Conservation (phyloP, 2,113 vertebrate genomes). For the Salminus brasiliensis region DNA sequence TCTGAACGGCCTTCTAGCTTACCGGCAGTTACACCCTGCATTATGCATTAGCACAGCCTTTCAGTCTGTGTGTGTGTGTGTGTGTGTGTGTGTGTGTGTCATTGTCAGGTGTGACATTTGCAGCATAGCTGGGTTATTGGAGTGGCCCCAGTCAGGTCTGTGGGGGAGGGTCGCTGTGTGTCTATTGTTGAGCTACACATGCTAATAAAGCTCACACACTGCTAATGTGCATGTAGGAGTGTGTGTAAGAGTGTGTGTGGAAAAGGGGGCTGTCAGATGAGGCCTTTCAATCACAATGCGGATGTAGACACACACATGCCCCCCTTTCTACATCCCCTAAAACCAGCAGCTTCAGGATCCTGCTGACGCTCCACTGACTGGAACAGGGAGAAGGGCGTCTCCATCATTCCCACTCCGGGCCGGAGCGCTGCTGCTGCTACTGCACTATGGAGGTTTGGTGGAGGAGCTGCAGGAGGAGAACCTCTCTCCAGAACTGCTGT, state of each 20-base stretch:
- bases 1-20: neutral
- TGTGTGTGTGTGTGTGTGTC: neutral
- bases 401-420: too few relatives aligned
- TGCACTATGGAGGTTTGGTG: too few relatives aligned
- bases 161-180: neutral
- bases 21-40: neutral
- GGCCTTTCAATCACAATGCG: neutral
- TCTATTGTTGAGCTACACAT: neutral
- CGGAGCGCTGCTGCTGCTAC: too few relatives aligned
- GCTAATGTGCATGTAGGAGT: neutral
- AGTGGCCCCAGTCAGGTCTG: neutral
- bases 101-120: conserved; percentile 19
- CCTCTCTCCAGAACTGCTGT: too few relatives aligned
- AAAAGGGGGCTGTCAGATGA: neutral
- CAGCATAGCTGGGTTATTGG: neutral
- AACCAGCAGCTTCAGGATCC: too few relatives aligned
- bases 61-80: neutral
- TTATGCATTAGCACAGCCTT: neutral
- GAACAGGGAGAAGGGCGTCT: too few relatives aligned
- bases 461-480: too few relatives aligned
- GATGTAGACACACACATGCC: neutral
- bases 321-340: neutral
- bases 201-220: neutral
- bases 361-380: too few relatives aligned
- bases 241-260: conserved; percentile 2